Base-by-base conservation (phyloP, 2,113 vertebrate genomes). In the Cyphomyrus plagiostoma region DNA sequence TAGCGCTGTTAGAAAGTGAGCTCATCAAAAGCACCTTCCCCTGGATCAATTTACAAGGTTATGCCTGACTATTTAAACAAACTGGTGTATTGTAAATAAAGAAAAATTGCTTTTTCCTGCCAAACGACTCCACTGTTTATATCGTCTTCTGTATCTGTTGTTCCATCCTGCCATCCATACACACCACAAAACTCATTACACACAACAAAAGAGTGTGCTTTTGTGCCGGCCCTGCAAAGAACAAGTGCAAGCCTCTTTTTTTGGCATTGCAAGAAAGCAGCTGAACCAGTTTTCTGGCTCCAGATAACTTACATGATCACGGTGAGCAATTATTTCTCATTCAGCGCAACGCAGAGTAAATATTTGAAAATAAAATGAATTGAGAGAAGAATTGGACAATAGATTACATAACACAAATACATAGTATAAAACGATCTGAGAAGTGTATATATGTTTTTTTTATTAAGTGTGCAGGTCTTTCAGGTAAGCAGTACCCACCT, bases 261-360 rank as follows among this genome's bases (percentile, higher is more conserved):
- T 13, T 35, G 13, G 23, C 49, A 30, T 50, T 46, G 13, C 52
- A 66, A 45, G 30, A 88, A 88, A 66, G 87, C 87, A 88, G 52
- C 21, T 35, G 58, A 45, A 87, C 87, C 21, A 35, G 39, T 87
- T 53, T 53, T 19, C 11, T n/a, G 35, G 53, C 8, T 45, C 21
- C 23, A 45, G 56, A 17, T 19, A 62, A 46, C 48, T 30, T 88
- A 66, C 87, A 23, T n/a, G 70, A 74, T 48, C 39, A 50, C 62
- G 70, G 62, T 89, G 87, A 91, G 90, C 80, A 88, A 56, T 70
- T 83, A 90, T 62, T 90, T 88, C 84, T 89, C 15, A 58, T 87
- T 88, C 87, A 50, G 23, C 56, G 66, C 62, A 52, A 53, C 80
- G 15, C 35, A 91, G 90, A 91, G 53, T 88, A 92, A 92, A 94